Conservation (phyloP, 2,888 invertebrate species). For the Agrotis puta region DNA sequence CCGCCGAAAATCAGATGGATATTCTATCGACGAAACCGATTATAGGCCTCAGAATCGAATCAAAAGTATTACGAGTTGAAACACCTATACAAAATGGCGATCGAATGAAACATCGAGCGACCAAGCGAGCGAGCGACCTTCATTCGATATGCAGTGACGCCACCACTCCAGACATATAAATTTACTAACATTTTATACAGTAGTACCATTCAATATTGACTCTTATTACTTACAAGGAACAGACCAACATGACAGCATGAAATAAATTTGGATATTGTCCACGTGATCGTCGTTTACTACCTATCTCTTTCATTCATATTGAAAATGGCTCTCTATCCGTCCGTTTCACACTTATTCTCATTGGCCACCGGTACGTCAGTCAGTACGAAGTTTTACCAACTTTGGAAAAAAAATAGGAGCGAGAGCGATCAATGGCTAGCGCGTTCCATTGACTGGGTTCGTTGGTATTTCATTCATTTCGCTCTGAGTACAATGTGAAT, state of each 20-base stretch:
- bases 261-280: conserved; percentile 14
- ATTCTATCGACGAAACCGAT: conserved; percentile 76
- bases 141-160: conserved; percentile 72
- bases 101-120: conserved; percentile 75
- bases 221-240: too few species aligned
- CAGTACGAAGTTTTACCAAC: conserved; percentile 58
- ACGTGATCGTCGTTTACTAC: conserved; percentile 34
- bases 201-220: conserved; percentile 3
- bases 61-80: conserved; percentile 76
- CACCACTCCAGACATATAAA: conserved; percentile 28
- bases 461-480: conserved; percentile 51
- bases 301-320: conserved; percentile 37
- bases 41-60: conserved; percentile 81
- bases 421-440: conserved; percentile 48
- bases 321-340: background rate
- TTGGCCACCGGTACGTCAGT: conserved; percentile 49
- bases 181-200: conserved; percentile 20
- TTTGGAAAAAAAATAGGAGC: conserved; percentile 39
- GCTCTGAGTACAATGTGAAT: background rate
- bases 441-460: conserved; percentile 57
- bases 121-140: conserved; percentile 70
- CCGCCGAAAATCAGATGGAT: conserved; percentile 77
- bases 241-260: background rate
- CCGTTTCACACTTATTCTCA: conserved; percentile 51
- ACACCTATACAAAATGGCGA: conserved; percentile 79